Evolutionary conservation across 2,797 vertebrate species (phyloP), one percentile per base, ranked within the genome.

Genomic region (Chaetodon trifasciatus): DNA sequence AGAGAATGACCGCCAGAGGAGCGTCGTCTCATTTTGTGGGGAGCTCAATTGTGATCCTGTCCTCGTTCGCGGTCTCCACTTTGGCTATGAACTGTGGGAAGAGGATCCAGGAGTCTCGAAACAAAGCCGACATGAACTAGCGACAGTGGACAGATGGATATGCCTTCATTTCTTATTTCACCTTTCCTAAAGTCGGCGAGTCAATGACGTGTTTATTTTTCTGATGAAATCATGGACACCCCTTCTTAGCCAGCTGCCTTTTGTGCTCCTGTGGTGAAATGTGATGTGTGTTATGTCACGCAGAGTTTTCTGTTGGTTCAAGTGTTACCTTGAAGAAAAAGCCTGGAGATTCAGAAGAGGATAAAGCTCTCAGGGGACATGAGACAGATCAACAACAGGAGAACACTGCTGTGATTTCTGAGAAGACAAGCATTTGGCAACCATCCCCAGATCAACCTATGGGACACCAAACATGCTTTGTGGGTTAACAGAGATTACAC

Each of bases 71-170:
- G 0, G 78, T 94, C 53, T 94, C 94, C 35, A 91, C 92, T 10
- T 87, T 95, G 52, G 94, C 93, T 12, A 96, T 96, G 96, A 95
- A 95, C 92, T 94, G 88, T 60, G 93, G 94, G 67, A 95, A 96
- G 85, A 94, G 52, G 42, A 78, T 93, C 67, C 90, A 87, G 46
- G 92, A 93, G 39, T 90, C 93, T 21, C 89, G 89, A 80, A 72
- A 88, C 52, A 95, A 92, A 67, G 50, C 67, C 13, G 72, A 78
- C 21, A 21, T 56, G 46, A 80, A 81, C 68, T 94, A 91, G 67
- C 32, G 2, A 6, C 12, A 1, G 7, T 8, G 19, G 65, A 78
- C 4, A 3, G 16, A 79, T 62, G 58, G 78, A 83, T 32, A 65
- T 56, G 35, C 28, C 67, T 81, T 81, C 55, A 12, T 56, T 16